Base-by-base conservation (phyloP, 2,888 invertebrate species). In the Argyresthia albistria region DNA sequence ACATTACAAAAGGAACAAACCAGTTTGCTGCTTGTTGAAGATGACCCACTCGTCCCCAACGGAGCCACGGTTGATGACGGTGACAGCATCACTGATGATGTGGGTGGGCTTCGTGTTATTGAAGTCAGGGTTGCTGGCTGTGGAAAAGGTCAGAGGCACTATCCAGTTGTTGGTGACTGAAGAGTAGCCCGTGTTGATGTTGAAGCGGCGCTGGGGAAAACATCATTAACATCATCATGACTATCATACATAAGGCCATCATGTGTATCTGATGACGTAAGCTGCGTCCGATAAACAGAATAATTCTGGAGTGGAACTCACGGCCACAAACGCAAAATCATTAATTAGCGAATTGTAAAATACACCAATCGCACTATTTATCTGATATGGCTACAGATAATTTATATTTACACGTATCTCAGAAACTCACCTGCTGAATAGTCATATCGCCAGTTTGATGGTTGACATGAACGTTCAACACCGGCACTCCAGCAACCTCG, bases 11-110 rank as follows among this genome's bases (percentile, higher is more conserved):
- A 25, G 2, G 2, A 10, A 45, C 46, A 25, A 64, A 90, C 91
- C 91, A 56, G 88, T 89, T 65, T 90, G 88, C 60, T 91, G 89
- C 37, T 88, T 73, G 63, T 92, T 92, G 52, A 91, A 84, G 43
- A 91, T 66, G 4, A 91, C 76, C 91, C 92, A 92, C 48, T 89
- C 76, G 54, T 83, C 74, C 10, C 77, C 81, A 37, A 58, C 50
- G 1, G 69, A 63, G 0, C 69, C 67, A 2, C 80, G 73, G 57
- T 77, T 63, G 43, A 84, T 77, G 25, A 69, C 60, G 8, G 73
- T 68, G 7, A 76, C 63, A 0, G 70, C 56, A 0, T 74, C 61
- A 0, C 56, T 66, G 46, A 83, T 60, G n/a, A 86, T 62, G 51
- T 88, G 76, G 11, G 75, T 67, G 0, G 89, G 87, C 54, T 83